Evolutionary conservation across 2,888 invertebrate genomes (phyloP).

Genomic region (Ashinkailepas kermadecensis): DNA sequence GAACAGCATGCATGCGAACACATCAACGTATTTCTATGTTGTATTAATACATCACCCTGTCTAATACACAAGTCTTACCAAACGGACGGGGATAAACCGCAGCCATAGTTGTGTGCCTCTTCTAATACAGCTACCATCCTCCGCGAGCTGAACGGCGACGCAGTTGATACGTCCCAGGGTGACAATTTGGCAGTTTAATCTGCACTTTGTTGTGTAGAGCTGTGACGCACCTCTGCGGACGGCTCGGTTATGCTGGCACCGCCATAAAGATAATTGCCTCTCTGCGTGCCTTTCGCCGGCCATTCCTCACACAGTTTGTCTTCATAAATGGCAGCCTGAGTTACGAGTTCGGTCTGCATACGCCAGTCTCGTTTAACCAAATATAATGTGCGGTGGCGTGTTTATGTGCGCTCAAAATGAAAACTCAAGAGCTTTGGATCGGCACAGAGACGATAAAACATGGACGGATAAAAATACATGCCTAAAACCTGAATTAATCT

Average conservation of each 20-base stretch:
- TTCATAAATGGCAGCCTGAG: conserved; percentile 15
- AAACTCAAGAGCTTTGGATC: no score
- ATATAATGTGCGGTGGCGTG: not conserved
- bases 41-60: no score
- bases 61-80: no score
- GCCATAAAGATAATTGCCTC: conserved; percentile 22
- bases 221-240: not conserved
- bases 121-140: not conserved
- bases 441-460: no score
- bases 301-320: not conserved
- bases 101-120: no score
- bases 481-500: no score
- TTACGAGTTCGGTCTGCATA: not conserved
- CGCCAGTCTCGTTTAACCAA: not conserved
- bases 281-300: not conserved
- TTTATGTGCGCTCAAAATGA: not conserved
- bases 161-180: not conserved
- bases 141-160: not conserved
- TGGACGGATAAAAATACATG: no score
- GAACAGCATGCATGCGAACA: no score
- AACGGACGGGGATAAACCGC: no score
- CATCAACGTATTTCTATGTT: no score
- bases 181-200: not conserved
- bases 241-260: not conserved
- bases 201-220: not conserved